These are phyloP conservation scores for Chauna torquata DNA, from an alignment of 2,113 vertebrate species.

Conservation along the genomic window DNA sequence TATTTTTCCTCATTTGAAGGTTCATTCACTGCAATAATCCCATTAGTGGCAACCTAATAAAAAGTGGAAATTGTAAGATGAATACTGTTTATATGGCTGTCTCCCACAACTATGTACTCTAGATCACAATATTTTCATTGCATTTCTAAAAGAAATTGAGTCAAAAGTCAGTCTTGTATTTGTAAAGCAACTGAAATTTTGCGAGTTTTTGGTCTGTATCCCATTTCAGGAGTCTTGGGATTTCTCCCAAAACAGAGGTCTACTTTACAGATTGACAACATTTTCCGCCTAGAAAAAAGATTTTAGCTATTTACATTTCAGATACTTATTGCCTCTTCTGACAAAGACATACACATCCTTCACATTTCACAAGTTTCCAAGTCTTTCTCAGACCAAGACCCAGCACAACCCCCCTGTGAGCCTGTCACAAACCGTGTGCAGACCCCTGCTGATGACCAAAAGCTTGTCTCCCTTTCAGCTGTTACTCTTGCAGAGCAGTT, in stretches of 20 bases:
- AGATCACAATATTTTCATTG: background rate
- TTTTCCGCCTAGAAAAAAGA: background rate
- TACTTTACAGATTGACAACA: background rate
- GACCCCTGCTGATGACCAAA: background rate
- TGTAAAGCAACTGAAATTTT: background rate
- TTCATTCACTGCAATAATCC: slow-evolving; percentile 83
- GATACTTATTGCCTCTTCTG: background rate
- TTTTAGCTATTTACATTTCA: background rate
- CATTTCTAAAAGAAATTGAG: background rate
- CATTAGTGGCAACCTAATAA: slow-evolving; percentile 88
- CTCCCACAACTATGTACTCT: background rate
- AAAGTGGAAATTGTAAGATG: background rate
- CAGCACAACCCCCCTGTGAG: background rate
- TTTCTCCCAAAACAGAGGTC: background rate
- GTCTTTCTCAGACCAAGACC: background rate
- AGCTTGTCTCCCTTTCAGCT: background rate
- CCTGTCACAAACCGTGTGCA: background rate
- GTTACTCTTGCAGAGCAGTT: background rate
- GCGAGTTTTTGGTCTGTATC: background rate
- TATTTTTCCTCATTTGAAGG: slow-evolving; percentile 79
- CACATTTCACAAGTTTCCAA: background rate
- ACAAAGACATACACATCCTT: background rate
- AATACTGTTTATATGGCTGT: background rate
- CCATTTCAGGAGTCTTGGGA: background rate
- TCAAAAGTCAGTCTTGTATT: background rate